Base-by-base conservation (phyloP, 2,888 invertebrate species). In the Drosophila picticornis region DNA sequence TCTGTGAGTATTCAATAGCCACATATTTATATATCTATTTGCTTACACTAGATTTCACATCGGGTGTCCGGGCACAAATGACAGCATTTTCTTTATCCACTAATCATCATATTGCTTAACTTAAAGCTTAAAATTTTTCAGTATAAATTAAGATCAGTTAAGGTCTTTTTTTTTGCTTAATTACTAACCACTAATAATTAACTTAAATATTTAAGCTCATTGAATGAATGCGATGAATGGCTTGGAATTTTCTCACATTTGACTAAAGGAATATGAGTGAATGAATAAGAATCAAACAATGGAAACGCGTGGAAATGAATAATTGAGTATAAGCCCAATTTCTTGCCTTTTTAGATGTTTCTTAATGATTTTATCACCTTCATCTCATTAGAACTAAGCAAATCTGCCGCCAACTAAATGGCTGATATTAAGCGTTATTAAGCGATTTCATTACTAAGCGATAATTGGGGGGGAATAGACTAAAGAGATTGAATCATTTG, bases 1-100 rank as follows among this genome's bases (percentile, higher is more conserved):
- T 65, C 80, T 93, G 93, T 93, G 76, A 93, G 93, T 93, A 92
- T 51, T 59, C 31, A 7, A 57, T 62, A 31, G 40, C 31, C 48
- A 48, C 32, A 48, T 25, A 48, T 25, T 19, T 48, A 16, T 38
- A n/a, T 10, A 55, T n/a, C 2, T 16, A 46, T 50, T 50, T 48
- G 25, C 16, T 48, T 48, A 36, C 22, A 43, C 22, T 4, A 22
- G 4, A 25, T 16, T 25, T 16, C 25, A 4, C 46, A 25, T 25
- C 25, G 16, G 9, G 16, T 25, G 13, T 16, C 7, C 46, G 22
- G 13, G 3, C 16, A 25, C 1, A 46, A 25, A 46, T 16, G 7
- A 46, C 22, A 2, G 22, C 46, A 25, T 22, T 2, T 16, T 46
- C 25, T 25, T 46, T 22, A 46, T 46, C 22, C 22, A 46, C 22